Evolutionary conservation across 2,113 vertebrate species (phyloP).

Genomic region (Peromyscus leucopus): DNA sequence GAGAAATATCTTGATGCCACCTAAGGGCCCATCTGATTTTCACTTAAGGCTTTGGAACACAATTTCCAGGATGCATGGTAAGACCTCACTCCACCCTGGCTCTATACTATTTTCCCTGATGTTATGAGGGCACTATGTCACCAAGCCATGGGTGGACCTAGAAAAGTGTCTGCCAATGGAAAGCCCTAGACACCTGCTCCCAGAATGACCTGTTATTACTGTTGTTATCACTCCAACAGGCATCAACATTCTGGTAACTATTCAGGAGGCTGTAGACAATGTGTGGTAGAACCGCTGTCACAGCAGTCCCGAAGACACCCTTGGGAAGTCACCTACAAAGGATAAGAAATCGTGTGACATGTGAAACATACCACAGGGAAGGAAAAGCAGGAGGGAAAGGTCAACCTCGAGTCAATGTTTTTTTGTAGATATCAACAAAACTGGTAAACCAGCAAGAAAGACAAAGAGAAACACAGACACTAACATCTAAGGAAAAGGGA

Average conservation of each 20-base stretch:
- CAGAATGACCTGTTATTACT: rapidly evolving
- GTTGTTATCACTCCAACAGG: background rate
- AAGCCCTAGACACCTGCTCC: background rate
- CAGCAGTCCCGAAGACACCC: background rate
- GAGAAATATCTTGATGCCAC: background rate
- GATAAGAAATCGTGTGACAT: background rate
- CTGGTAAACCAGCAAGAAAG: background rate
- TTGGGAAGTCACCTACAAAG: background rate
- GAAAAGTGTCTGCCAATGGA: background rate
- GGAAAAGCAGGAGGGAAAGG: background rate
- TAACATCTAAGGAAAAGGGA: background rate
- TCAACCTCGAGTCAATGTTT: background rate
- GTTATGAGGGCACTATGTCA: background rate
- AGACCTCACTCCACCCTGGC: background rate
- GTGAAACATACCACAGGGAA: background rate
- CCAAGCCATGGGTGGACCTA: rapidly evolving
- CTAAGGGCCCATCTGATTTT: too few relatives aligned
- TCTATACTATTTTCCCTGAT: background rate
- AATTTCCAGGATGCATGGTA: rapidly evolving
- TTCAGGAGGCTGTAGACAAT: background rate
- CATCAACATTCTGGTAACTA: background rate
- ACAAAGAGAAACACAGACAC: background rate
- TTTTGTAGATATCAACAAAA: background rate
- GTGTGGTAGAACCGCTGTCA: background rate
- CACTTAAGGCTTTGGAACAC: background rate